A percentile compares a stretch with the other conserved stretches of the same genome.
phyloP scores from a whole-genome alignment of 64 coral and sea anemone species.

The Trachythela sp. region DNA sequence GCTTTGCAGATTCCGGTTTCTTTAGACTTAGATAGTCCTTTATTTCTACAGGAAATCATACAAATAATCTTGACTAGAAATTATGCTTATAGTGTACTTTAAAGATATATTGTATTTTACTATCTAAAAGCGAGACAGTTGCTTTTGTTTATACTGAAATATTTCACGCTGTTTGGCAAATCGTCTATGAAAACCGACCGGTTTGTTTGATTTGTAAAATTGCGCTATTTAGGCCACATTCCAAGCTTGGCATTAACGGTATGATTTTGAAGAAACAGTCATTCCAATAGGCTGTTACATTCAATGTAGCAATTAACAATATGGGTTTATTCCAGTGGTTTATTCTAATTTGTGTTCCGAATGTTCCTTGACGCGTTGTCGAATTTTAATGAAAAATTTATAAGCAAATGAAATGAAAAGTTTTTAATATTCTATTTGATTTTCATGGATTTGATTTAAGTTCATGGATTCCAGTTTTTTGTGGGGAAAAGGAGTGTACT shows the following conservation, averaged over 20 bases:
- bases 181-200: no score
- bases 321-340: background rate
- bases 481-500: no score
- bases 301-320: background rate
- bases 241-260: background rate
- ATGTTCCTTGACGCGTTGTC: background rate
- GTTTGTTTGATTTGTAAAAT: no score
- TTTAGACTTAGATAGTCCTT: no score
- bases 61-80: no score
- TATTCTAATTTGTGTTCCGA: background rate
- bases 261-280: background rate
- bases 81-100: no score
- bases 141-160: no score
- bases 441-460: background rate
- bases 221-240: no score
- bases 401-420: background rate
- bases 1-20: background rate
- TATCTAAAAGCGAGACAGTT: no score
- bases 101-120: no score
- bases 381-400: constrained; percentile 1
- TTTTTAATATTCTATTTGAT: background rate
- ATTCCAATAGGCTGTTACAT: background rate
- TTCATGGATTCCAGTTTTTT: background rate
- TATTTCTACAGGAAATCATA: no score
- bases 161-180: no score